Conservation (phyloP, 92 coral and sea anemone genomes). For the Umimayanthus chanpuru region DNA sequence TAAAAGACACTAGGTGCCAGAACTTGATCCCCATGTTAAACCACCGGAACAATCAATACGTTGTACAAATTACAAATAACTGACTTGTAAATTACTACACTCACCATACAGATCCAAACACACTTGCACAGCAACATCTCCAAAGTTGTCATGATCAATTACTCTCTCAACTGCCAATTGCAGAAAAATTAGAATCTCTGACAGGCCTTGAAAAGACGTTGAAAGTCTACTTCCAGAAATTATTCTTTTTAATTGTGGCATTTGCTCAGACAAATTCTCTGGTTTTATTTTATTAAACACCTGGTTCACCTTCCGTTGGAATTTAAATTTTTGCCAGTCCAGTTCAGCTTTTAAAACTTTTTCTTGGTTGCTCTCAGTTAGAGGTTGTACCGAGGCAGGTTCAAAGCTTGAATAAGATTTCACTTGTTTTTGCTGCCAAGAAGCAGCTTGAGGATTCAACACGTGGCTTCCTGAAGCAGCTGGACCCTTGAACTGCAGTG, state of each 20-base stretch:
- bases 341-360: slow-evolving; percentile 72
- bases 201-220: slow-evolving; percentile 80
- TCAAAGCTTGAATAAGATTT: neutral
- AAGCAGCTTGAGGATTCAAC: neutral
- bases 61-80: too few species aligned
- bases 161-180: slow-evolving; percentile 72
- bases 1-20: too few species aligned
- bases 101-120: slow-evolving; percentile 79
- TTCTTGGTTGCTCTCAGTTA: slow-evolving; percentile 59
- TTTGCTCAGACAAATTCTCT: slow-evolving; percentile 51
- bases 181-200: slow-evolving; percentile 79
- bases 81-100: slow-evolving; percentile 15
- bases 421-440: slow-evolving; percentile 1
- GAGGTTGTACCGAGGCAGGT: slow-evolving; percentile 27
- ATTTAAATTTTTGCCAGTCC: slow-evolving; percentile 95
- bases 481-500: slow-evolving; percentile 5
- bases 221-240: slow-evolving; percentile 80
- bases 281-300: slow-evolving; percentile 60
- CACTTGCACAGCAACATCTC: slow-evolving; percentile 65
- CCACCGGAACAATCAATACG: neutral
- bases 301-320: slow-evolving; percentile 80
- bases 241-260: slow-evolving; percentile 58
- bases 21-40: too few species aligned
- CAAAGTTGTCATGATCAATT: slow-evolving; percentile 69
- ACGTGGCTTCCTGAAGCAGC: neutral